Base-by-base conservation (phyloP, 2,888 invertebrate species). In the Drosophila borborema region DNA sequence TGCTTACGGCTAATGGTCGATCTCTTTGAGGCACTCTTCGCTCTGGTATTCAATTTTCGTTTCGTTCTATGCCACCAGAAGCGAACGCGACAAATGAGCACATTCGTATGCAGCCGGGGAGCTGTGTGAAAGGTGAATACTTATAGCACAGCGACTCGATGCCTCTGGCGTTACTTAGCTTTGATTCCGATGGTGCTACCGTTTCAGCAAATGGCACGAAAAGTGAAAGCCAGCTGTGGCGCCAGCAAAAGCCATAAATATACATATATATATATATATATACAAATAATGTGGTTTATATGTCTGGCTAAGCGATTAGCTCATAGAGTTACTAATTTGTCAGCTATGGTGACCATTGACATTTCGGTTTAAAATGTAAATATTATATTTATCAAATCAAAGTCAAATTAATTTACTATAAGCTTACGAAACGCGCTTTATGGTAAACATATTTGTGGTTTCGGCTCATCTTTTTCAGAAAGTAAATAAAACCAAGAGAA, bases 151-250 rank as follows among this genome's bases (percentile, higher is more conserved):
- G 56, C 65, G 61, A 58, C 58, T 43, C 66, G 20, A 20, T 20
- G 63, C 41, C 58, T 53, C 62, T 58, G 54, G 53, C 34, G 46
- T 49, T 54, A 53, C 59, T 54, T 58, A 53, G 48, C 59, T 55
- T 41, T 20, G 51, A 48, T 38, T 59, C 58, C 40, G 45, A n/a
- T 40, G 28, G 16, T 36, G 83, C 83, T 83, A 85, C 83, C 65
- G 83, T 90, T 85, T 87, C 56, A 58, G 60, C 64, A 60, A 64
- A 54, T 63, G 54, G 43, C 64, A 62, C 87, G 55, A 81, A 90
- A 90, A 82, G 90, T 83, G 81, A 90, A 90, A 86, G 84, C 74
- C 70, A 67, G 81, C 69, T 71, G 67, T 67, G 89, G 89, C 82
- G 80, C 90, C 82, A 70, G 72, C 62, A 81, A 64, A 70, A 84